A percentile compares a stretch with the other conserved stretches of the same genome.
Conservation (phyloP, 2,888 invertebrate genomes). For the Eupithecia tripunctaria region DNA sequence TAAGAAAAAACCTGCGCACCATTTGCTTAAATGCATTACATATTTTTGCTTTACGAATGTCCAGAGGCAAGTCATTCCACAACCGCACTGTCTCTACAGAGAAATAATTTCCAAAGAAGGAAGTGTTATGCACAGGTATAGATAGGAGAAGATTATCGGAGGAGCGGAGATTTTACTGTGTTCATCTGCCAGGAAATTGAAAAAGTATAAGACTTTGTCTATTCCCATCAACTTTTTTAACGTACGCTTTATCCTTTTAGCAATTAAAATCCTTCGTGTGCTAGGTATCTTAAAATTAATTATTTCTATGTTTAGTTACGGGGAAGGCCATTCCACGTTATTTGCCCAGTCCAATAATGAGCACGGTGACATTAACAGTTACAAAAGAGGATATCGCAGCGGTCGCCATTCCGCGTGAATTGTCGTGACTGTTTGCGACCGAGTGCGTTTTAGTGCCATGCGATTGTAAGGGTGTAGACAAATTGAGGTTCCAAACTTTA, state of each 20-base stretch:
- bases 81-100: no score
- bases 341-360: slow-evolving; percentile 20
- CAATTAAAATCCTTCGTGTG: background rate
- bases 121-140: no score
- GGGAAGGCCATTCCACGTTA: background rate
- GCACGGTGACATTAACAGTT: slow-evolving; percentile 35
- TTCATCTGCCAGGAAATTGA: no score
- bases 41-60: no score
- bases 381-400: slow-evolving; percentile 34
- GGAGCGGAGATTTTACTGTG: no score
- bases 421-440: slow-evolving; percentile 46
- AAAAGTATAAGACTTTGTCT: background rate
- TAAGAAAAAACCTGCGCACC: no score
- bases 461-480: slow-evolving; percentile 39
- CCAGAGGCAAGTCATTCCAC: no score
- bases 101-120: no score
- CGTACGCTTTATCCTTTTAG: background rate
- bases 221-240: background rate
- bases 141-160: no score
- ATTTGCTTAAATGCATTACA: no score
- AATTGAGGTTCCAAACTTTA: slow-evolving; percentile 9
- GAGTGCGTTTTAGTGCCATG: slow-evolving; percentile 55
- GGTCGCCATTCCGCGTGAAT: slow-evolving; percentile 46
- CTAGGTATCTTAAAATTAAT: background rate
- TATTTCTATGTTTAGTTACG: background rate